These are phyloP conservation scores for Eueremaeus valkanovi DNA, from an alignment of 2,888 invertebrate species.

Conservation along the genomic window DNA sequence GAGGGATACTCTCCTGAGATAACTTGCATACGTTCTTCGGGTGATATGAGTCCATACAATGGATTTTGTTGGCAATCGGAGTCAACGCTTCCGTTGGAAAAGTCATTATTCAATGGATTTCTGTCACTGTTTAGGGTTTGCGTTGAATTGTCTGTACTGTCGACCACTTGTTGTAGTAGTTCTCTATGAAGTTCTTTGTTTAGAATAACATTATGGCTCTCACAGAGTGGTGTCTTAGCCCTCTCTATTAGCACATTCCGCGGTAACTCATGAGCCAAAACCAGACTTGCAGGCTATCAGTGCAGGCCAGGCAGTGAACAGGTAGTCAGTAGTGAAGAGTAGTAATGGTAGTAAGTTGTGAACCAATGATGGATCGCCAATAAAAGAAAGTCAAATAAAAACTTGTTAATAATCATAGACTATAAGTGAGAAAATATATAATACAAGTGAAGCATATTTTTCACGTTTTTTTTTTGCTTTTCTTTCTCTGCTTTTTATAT, in stretches of 20 bases:
- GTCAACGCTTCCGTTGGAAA: not conserved
- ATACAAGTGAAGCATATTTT: not conserved
- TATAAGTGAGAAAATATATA: not conserved
- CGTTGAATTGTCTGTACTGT: not conserved
- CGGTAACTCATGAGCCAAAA: conserved; percentile 54
- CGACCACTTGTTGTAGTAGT: conserved; percentile 17
- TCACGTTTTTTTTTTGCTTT: not conserved
- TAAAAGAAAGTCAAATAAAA: not conserved
- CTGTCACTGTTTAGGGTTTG: not conserved
- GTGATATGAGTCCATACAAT: conserved; percentile 48
- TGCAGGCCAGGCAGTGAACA: not conserved
- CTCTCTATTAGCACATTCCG: conserved; percentile 50
- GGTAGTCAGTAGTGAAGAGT: not conserved
- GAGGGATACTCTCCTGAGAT: conserved; percentile 59
- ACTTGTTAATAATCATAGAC: conserved; percentile 8
- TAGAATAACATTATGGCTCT: conserved; percentile 28
- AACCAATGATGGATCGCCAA: conserved; percentile 36
- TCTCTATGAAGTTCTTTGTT: conserved; percentile 33
- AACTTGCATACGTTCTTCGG: conserved; percentile 49
- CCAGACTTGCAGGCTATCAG: conserved; percentile 48
- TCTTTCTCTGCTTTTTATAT: too few species aligned
- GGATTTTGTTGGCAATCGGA: conserved; percentile 5
- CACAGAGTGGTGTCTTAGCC: conserved; percentile 40
- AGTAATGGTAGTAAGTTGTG: not conserved
- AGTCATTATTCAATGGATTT: not conserved